Evolutionary conservation across 2,888 invertebrate species (phyloP).

Genomic region (Cheilosia variabilis): DNA sequence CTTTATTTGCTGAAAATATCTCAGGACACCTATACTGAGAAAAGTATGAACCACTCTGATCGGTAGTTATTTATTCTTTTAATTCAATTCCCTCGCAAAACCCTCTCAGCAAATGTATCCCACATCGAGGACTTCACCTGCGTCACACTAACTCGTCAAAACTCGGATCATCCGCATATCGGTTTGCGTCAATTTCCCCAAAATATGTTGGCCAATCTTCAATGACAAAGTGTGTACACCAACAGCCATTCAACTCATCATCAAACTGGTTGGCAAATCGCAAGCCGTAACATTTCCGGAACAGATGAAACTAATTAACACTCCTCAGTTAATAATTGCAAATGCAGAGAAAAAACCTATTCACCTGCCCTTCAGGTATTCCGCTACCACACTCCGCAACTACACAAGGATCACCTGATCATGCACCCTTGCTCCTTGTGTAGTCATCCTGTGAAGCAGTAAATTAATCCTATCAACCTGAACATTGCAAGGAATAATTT

Average conservation of each 20-base stretch:
- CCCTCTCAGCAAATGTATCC: too few relatives aligned
- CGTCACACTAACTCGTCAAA: too few relatives aligned
- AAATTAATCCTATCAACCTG: slow-evolving; percentile 71
- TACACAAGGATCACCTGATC: slow-evolving; percentile 4
- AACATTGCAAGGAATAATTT: slow-evolving; percentile 59
- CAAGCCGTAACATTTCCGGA: slow-evolving; percentile 47
- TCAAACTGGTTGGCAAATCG: slow-evolving; percentile 37
- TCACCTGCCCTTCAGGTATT: slow-evolving; percentile 64
- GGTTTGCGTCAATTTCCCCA: neutral
- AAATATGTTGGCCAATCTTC: neutral
- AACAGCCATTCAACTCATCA: slow-evolving; percentile 10
- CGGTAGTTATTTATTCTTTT: too few relatives aligned
- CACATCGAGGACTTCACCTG: too few relatives aligned
- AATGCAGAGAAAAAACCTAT: slow-evolving; percentile 1
- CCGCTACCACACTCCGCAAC: slow-evolving; percentile 11
- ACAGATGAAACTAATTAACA: slow-evolving; percentile 73
- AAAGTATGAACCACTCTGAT: too few relatives aligned
- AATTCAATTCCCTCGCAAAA: too few relatives aligned
- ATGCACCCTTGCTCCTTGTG: too few relatives aligned
- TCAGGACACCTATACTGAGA: too few relatives aligned
- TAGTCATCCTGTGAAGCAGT: slow-evolving; percentile 36
- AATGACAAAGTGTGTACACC: slow-evolving; percentile 9
- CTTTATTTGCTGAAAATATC: too few relatives aligned
- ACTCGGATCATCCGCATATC: too few relatives aligned
- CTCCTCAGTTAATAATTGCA: slow-evolving; percentile 67